Conservation (phyloP, 2,113 vertebrate genomes). For the Barnardius zonarius region DNA sequence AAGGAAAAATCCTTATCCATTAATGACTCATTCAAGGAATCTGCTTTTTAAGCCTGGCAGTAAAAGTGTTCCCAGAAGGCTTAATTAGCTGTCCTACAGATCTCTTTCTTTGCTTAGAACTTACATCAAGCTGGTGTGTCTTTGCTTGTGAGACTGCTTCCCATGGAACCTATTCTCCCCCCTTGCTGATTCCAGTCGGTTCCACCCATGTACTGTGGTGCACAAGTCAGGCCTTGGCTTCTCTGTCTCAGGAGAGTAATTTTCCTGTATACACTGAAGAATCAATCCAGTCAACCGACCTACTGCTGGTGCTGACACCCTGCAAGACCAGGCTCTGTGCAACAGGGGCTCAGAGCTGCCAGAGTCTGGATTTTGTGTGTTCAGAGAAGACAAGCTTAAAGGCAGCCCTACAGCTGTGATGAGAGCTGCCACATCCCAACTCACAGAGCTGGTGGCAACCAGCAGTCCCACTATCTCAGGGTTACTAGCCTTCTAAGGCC, state of each 20-base stretch:
- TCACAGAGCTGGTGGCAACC: not conserved
- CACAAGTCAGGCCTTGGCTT: too few species aligned
- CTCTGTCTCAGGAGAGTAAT: fast-evolving
- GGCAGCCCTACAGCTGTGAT: too few species aligned
- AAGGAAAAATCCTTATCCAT: not conserved
- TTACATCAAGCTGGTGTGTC: not conserved
- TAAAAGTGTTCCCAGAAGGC: not conserved
- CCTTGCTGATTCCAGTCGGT: not conserved
- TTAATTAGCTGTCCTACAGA: not conserved
- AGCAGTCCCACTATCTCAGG: not conserved
- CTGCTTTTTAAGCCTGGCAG: not conserved
- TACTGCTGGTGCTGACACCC: not conserved
- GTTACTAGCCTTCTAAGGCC: not conserved
- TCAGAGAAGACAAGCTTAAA: not conserved
- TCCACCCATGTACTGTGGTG: not conserved
- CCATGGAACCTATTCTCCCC: not conserved
- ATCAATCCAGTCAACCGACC: not conserved
- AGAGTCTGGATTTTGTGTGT: not conserved
- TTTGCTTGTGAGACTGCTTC: not conserved
- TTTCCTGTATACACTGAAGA: not conserved
- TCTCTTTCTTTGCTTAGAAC: not conserved
- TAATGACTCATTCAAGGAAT: not conserved
- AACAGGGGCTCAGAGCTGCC: not conserved
- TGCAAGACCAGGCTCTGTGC: not conserved
- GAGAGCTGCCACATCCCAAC: fast-evolving